Base-by-base conservation (phyloP, 2,797 vertebrate genomes). In the Eulemur albifrons region DNA sequence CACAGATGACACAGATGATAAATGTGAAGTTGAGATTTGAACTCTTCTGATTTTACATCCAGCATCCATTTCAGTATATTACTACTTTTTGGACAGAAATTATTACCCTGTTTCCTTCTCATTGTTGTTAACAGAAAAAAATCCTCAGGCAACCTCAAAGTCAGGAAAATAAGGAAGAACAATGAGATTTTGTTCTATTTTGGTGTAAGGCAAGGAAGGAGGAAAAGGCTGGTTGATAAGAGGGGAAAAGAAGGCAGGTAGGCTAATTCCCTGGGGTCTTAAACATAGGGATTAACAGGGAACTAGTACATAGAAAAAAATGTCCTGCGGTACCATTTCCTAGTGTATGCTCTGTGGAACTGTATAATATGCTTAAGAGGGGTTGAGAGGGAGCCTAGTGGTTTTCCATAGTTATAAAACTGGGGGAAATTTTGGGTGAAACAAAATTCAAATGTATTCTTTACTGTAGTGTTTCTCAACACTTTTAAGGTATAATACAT, bases 101-200 rank as follows among this genome's bases (percentile, higher is more conserved):
- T 91, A 61, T 40, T 67, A 59, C 9, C 15, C 45, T 72, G 2
- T 27, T 89, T 94, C 25, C 32, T 81, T 85, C 43, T 38, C 38
- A 32, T 18, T 59, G n/a, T 75, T 69, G 50, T 63, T 95, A 97
- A 86, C 17, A 87, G 75, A 69, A 67, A 72, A 93, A 83, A 59
- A 15, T 7, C 50, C 57, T 75, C 61, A 30, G 40, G 82, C 14
- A 77, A 65, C 13, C 25, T 40, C 52, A 38, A 88, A 88, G 23
- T 69, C 23, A 91, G 14, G 50, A 84, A 52, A 13, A 69, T 90
- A 50, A 48, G 10, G 20, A 85, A 86, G 27, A 93, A 72, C 38
- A 91, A 91, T n/a, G 40, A 92, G 18, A 90, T 32, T 69, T 13
- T 84, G 38, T 61, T 87, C 25, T n/a, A 30, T 50, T 96, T 90